phyloP scores from a whole-genome alignment of 2,113 vertebrate genomes.

The Rhinopomastus cyanomelas region DNA sequence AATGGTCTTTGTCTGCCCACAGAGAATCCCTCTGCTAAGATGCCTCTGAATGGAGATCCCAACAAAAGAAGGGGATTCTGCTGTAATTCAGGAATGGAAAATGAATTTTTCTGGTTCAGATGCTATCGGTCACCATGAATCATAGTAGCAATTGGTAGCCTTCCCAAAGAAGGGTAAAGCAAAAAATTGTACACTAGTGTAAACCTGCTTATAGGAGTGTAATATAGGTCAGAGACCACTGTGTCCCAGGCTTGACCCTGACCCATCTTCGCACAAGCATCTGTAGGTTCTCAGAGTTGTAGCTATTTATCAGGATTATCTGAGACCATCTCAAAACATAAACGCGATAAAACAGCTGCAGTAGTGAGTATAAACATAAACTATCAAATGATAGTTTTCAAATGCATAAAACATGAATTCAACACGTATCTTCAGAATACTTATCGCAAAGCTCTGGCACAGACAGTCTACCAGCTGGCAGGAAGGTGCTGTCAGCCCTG shows the following conservation, averaged over 20 bases:
- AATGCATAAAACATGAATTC: neutral
- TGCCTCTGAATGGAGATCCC: neutral
- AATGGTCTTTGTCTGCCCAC: constrained; percentile 1
- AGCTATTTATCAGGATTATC: constrained; percentile 40
- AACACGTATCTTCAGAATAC: neutral
- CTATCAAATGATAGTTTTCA: neutral
- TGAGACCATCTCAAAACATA: neutral
- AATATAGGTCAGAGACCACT: constrained; percentile 18
- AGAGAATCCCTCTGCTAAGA: neutral
- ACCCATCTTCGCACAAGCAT: neutral
- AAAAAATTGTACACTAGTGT: neutral
- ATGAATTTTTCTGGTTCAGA: neutral
- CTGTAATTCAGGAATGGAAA: neutral
- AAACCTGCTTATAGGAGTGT: neutral
- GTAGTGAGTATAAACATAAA: constrained; percentile 14
- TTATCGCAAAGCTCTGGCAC: neutral
- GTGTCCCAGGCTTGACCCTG: constrained; percentile 8
- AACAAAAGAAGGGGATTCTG: neutral
- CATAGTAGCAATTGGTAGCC: neutral
- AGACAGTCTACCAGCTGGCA: constrained; percentile 1
- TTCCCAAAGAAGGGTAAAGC: neutral
- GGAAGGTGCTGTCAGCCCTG: constrained; percentile 24
- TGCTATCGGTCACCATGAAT: neutral
- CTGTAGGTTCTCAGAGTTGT: neutral
- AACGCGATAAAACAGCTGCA: constrained; percentile 41